Evolutionary conservation across 2,888 invertebrate species (phyloP).

Genomic region (Melinopterus prodromus): DNA sequence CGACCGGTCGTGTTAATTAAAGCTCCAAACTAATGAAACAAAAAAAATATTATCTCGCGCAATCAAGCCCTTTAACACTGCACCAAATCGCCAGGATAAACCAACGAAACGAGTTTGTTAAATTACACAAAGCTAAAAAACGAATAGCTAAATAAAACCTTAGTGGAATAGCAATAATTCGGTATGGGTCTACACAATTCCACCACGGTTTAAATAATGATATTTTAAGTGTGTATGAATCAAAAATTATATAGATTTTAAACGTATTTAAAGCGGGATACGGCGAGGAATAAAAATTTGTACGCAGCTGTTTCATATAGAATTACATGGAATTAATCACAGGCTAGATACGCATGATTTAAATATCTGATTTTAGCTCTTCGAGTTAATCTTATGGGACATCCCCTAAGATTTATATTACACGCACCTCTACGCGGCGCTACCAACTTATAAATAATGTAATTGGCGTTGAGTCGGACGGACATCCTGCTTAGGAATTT

Average conservation of each 20-base stretch:
- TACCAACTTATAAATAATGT: not conserved
- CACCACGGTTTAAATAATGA: not conserved
- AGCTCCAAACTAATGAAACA: slow-evolving; percentile 9
- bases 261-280: too few relatives aligned
- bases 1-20: slow-evolving; percentile 14
- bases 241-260: too few relatives aligned
- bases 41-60: slow-evolving; percentile 18
- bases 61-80: not conserved
- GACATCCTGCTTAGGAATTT: not conserved
- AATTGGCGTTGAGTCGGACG: not conserved
- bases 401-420: not conserved
- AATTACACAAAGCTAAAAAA: not conserved
- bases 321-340: not conserved
- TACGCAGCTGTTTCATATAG: not conserved
- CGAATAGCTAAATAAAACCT: not conserved
- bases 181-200: not conserved
- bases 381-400: not conserved
- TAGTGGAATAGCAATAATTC: not conserved
- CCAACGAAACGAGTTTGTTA: not conserved
- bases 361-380: not conserved
- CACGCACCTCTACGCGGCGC: not conserved
- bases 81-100: too few relatives aligned
- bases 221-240: too few relatives aligned
- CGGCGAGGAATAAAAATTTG: not conserved
- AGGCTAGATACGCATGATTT: not conserved